phyloP scores from a whole-genome alignment of 53 echinoderm and acorn worm species.

The Crossaster papposus region DNA sequence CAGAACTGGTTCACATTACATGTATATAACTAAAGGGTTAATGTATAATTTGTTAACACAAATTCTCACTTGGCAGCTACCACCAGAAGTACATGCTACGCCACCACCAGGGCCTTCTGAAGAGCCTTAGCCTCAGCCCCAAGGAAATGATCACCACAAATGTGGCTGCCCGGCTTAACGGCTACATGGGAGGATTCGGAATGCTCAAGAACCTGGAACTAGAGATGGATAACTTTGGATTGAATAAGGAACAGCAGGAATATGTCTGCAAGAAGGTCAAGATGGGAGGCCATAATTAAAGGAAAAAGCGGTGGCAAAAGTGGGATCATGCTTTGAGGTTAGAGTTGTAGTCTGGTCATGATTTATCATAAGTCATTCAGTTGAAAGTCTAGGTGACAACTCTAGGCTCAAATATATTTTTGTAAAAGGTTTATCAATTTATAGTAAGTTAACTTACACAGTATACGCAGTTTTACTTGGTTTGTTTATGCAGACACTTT shows the following conservation, averaged over 20 bases:
- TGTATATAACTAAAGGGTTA: not conserved
- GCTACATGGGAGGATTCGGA: slow-evolving; percentile 93
- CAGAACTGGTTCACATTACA: too few relatives aligned
- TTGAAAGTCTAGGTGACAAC: too few relatives aligned
- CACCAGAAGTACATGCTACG: slow-evolving; percentile 99
- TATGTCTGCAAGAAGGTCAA: slow-evolving; percentile 70
- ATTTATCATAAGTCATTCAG: not conserved
- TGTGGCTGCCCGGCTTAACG: slow-evolving; percentile 86
- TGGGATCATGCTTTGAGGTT: not conserved
- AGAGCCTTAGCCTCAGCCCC: slow-evolving; percentile 77
- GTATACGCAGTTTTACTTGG: too few relatives aligned
- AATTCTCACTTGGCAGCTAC: slow-evolving; percentile 67
- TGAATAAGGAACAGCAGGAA: slow-evolving; percentile 83
- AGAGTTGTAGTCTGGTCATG: not conserved
- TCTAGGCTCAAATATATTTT: too few relatives aligned
- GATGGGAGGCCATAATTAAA: slow-evolving; percentile 45
- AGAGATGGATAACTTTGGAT: slow-evolving; percentile 70
- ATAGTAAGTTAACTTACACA: too few relatives aligned
- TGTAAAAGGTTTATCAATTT: too few relatives aligned
- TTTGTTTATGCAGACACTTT: too few relatives aligned
- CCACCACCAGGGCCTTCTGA: slow-evolving; percentile 75
- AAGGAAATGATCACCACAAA: slow-evolving; percentile 79
- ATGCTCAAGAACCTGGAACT: slow-evolving; percentile 70
- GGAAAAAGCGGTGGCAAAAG: slow-evolving; percentile 14
- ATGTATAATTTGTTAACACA: not conserved